These are phyloP conservation scores for Molanna angustata DNA, from an alignment of 2,888 invertebrate species.

Conservation along the genomic window DNA sequence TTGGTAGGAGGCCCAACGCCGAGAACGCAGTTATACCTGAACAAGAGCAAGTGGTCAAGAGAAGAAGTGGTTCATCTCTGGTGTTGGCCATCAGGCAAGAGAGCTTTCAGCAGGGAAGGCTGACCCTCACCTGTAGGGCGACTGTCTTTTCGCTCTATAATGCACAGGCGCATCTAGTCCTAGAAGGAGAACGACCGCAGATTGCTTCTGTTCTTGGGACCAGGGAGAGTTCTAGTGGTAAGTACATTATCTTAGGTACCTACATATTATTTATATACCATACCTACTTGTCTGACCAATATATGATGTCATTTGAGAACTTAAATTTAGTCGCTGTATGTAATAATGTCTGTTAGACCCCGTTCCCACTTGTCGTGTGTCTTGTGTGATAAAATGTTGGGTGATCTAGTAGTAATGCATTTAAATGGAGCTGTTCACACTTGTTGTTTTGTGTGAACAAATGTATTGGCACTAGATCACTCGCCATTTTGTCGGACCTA, in stretches of 20 bases:
- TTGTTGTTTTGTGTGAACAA: too few relatives aligned
- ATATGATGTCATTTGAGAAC: too few relatives aligned
- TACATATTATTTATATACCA: not conserved
- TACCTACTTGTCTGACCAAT: not conserved
- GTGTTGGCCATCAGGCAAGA: conserved; percentile 43
- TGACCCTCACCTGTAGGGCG: conserved; percentile 45
- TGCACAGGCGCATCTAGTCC: conserved; percentile 40
- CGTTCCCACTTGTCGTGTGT: too few relatives aligned
- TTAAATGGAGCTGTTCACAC: too few relatives aligned
- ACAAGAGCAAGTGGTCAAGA: conserved; percentile 18
- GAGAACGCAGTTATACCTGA: too few relatives aligned
- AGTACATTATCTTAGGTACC: conserved; percentile 6
- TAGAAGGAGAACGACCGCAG: conserved; percentile 51
- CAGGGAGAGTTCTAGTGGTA: conserved; percentile 42
- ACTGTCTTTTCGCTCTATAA: conserved; percentile 47
- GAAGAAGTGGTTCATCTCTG: conserved; percentile 32
- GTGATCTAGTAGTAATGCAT: too few relatives aligned
- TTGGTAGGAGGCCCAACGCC: not conserved
- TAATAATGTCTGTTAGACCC: too few relatives aligned
- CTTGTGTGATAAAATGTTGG: too few relatives aligned
- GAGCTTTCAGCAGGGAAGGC: conserved; percentile 43
- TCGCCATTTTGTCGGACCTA: too few relatives aligned
- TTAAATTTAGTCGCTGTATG: too few relatives aligned
- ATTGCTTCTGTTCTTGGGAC: conserved; percentile 51
- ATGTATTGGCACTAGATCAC: too few relatives aligned